These are phyloP conservation scores for Tragelaphus strepsiceros DNA, from an alignment of 2,113 vertebrate genomes.

Conservation along the genomic window DNA sequence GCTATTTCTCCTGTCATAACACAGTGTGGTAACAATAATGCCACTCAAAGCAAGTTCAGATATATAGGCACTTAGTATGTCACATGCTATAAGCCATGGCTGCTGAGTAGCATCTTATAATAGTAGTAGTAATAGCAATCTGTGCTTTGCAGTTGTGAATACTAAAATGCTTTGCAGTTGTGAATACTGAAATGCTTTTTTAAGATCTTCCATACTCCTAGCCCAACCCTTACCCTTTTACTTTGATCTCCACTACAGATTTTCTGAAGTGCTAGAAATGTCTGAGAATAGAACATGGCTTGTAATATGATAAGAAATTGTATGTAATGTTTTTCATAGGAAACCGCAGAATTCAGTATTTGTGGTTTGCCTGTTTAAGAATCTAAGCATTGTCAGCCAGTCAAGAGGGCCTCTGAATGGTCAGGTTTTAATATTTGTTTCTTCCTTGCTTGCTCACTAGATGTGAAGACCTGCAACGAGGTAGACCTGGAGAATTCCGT, in stretches of 20 bases:
- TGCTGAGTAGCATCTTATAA: not conserved
- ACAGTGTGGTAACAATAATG: not conserved
- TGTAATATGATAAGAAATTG: not conserved
- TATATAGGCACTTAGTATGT: not conserved
- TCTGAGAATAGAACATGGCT: not conserved
- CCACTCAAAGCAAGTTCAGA: not conserved
- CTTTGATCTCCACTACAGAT: not conserved
- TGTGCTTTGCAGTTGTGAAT: not conserved
- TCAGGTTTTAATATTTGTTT: not conserved
- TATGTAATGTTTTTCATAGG: not conserved
- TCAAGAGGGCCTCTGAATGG: not conserved
- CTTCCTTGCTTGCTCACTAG: constrained; percentile 69
- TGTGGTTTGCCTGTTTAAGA: not conserved
- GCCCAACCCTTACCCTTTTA: not conserved
- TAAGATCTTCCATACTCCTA: not conserved
- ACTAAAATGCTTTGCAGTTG: not conserved
- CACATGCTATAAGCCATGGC: not conserved
- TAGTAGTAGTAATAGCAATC: fast-evolving
- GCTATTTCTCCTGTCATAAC: not conserved
- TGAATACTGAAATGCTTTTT: not conserved
- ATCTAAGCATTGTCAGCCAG: not conserved
- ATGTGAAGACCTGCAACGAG: constrained; percentile 89
- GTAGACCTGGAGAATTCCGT: constrained; percentile 87
- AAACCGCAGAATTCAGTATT: not conserved
- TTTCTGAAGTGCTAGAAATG: not conserved